A percentile compares a stretch with the other conserved stretches of the same genome.
Conservation (phyloP, 2,113 vertebrate genomes). For the Psophia crepitans region DNA sequence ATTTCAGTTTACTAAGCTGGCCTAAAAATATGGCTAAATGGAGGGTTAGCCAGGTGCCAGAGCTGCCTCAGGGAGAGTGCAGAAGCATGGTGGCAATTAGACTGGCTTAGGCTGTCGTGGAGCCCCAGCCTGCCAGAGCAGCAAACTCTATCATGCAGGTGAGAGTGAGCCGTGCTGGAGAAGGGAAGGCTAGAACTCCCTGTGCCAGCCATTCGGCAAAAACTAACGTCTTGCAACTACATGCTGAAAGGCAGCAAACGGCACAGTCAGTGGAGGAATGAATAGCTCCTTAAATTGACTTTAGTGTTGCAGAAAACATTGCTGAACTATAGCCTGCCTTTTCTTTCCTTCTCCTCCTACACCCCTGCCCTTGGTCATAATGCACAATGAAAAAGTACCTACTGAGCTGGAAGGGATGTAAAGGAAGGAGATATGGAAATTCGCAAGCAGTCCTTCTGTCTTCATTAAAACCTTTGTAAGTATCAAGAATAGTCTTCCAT, state of each 20-base stretch:
- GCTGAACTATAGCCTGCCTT: background rate
- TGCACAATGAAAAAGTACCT: background rate
- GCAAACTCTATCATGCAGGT: background rate
- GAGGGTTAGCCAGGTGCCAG: background rate
- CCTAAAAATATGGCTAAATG: fast-evolving
- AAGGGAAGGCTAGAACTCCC: background rate
- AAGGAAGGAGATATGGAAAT: background rate
- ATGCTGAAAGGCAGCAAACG: background rate
- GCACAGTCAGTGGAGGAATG: background rate
- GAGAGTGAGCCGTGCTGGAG: background rate
- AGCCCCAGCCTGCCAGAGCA: background rate
- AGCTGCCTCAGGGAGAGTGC: background rate
- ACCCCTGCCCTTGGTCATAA: too few relatives aligned
- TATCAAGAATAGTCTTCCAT: background rate
- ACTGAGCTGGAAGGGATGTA: background rate
- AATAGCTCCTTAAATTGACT: background rate
- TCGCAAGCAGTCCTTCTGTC: background rate
- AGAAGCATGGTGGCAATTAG: background rate
- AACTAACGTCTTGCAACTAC: background rate
- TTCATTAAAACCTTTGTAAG: background rate
- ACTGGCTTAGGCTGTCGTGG: background rate
- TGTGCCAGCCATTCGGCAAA: background rate
- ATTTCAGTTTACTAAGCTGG: background rate
- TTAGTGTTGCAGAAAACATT: fast-evolving
- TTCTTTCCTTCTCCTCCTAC: background rate